These are phyloP conservation scores for Hippocampus zosterae DNA, from an alignment of 2,113 vertebrate species.

Conservation along the genomic window DNA sequence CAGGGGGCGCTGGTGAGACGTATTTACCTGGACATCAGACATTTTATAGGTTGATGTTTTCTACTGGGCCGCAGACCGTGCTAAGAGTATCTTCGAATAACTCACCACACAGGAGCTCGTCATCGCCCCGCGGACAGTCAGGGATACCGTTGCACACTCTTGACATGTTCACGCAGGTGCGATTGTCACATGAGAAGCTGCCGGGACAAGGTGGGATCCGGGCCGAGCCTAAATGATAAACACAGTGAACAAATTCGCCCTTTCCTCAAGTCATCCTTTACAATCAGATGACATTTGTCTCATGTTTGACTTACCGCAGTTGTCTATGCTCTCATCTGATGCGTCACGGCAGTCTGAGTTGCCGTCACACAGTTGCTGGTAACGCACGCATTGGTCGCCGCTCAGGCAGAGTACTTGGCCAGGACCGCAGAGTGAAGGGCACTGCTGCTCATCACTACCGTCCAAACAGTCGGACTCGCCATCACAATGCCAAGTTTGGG, in stretches of 20 bases:
- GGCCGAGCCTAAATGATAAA: conserved; percentile 64
- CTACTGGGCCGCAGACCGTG: neutral
- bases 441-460: conserved; percentile 74
- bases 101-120: conserved; percentile 79
- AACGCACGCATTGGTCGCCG: conserved; percentile 72
- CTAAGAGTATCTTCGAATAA: conserved; percentile 14
- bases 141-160: conserved; percentile 71
- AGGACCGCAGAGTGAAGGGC: conserved; percentile 55
- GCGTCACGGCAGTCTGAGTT: conserved; percentile 63
- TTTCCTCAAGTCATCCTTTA: neutral
- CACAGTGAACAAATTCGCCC: neutral
- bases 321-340: conserved; percentile 73
- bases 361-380: conserved; percentile 75
- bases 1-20: conserved; percentile 42
- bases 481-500: conserved; percentile 83
- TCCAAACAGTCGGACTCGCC: conserved; percentile 82
- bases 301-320: conserved; percentile 63
- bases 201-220: conserved; percentile 71
- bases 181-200: conserved; percentile 74
- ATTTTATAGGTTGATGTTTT: neutral
- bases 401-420: conserved; percentile 66
- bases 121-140: conserved; percentile 76
- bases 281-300: neutral
- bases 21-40: conserved; percentile 52
- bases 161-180: conserved; percentile 72